phyloP scores from a whole-genome alignment of 2,888 invertebrate species.

The Ceraclea dissimilis region DNA sequence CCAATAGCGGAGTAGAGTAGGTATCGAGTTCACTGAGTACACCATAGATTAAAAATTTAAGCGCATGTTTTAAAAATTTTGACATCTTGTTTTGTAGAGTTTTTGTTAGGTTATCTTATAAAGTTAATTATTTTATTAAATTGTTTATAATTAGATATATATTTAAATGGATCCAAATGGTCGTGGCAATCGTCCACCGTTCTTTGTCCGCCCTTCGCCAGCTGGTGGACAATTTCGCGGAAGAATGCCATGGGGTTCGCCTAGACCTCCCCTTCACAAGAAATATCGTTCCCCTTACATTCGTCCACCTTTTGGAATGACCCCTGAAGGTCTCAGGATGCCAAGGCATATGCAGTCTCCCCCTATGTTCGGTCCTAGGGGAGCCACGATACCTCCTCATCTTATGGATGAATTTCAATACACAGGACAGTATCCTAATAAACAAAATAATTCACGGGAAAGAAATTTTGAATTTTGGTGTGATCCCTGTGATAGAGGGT shows the following conservation, averaged over 20 bases:
- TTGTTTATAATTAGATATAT: too few relatives aligned
- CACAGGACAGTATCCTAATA: neutral
- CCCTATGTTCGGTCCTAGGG: constrained; percentile 37
- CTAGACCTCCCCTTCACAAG: constrained; percentile 10
- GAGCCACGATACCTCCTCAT: constrained; percentile 34
- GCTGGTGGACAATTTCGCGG: constrained; percentile 5
- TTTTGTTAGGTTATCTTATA: too few relatives aligned
- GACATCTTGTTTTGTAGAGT: too few relatives aligned
- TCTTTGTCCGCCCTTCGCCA: constrained; percentile 8
- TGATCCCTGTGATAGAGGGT: constrained; percentile 76
- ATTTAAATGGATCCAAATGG: neutral
- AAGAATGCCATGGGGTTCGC: constrained; percentile 13
- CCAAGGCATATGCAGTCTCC: constrained; percentile 34
- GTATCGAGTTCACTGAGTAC: too few relatives aligned
- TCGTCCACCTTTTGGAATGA: constrained; percentile 21
- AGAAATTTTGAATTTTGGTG: constrained; percentile 47
- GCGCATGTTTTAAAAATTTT: too few relatives aligned
- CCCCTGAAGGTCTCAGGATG: constrained; percentile 35
- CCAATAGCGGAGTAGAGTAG: too few relatives aligned
- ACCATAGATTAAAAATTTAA: too few relatives aligned
- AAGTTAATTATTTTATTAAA: too few relatives aligned
- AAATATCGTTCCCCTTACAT: constrained; percentile 10
- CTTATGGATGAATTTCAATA: constrained; percentile 25
- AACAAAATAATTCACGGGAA: neutral
- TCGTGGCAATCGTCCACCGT: neutral